Evolutionary conservation across 2,797 vertebrate species (phyloP), one percentile per base, ranked within the genome.

Genomic region (Pristis pectinata): DNA sequence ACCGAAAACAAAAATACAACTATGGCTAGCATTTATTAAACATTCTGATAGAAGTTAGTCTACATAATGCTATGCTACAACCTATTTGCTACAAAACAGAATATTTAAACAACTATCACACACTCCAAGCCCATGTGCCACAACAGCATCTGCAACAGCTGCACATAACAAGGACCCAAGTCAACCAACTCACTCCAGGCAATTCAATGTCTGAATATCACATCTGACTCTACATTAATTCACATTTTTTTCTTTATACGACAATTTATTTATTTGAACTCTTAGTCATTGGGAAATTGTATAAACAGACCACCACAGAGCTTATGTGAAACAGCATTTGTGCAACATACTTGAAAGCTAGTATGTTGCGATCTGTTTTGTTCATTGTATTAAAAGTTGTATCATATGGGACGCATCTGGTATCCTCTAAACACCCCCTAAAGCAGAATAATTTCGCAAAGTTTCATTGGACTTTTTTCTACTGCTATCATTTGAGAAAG

Each of bases 211-310:
- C 92, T 76, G 27, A 53, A 94, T 76, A 76, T 72, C 70, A 94
- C 61, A 72, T 76, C 67, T 94, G 41, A 34, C 49, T 72, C 70
- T 53, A 70, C 37, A 19, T 76, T 70, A 53, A 74, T 56, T 76
- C 92, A 34, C 67, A 49, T 91, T 41, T 67, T 74, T 94, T 76
- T 27, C 22, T 76, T n/a, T 22, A 30, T 8, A 34, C 37, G 17
- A 94, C 44, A 94, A 93, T 72, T 41, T 76, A 56, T 76, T 76
- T 94, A 94, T 74, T 72, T 94, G 70, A 94, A 94, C 92, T 94
- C 70, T 34, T 67, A 74, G 70, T 74, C 44, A 53, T 92, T 76
- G 53, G 94, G 27, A 34, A 34, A 94, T 76, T 56, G 44, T 74
- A 56, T n/a, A 93, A 94, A 94, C 70, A 94, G 70, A 94, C 67